phyloP scores from a whole-genome alignment of 2,113 vertebrate species.

The Condylura cristata region DNA sequence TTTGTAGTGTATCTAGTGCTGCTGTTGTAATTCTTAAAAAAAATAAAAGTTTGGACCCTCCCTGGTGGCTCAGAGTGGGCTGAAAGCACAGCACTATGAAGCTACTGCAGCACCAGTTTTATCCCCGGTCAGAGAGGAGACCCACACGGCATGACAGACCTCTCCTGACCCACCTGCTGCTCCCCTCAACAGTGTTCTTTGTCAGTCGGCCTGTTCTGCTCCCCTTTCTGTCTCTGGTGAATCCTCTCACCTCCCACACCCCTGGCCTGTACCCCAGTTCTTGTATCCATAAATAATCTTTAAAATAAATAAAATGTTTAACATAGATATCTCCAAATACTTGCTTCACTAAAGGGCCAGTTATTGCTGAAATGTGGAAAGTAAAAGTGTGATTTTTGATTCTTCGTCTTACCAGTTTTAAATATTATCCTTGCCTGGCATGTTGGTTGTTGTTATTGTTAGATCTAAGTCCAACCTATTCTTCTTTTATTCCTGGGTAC shows the following conservation, averaged over 20 bases:
- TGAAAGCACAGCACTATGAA: no score
- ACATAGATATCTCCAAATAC: background rate
- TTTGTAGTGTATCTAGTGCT: background rate
- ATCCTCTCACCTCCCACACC: no score
- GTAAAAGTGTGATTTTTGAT: background rate
- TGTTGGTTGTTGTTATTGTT: background rate
- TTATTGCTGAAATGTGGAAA: slow-evolving; percentile 22
- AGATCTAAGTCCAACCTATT: background rate
- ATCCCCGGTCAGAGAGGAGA: no score
- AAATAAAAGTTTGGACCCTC: background rate
- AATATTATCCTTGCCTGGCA: background rate
- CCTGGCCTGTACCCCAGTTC: no score
- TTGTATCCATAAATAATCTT: no score
- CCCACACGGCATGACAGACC: no score
- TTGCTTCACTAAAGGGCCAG: background rate
- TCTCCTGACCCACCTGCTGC: no score
- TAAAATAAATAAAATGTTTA: background rate
- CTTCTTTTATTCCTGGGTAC: background rate
- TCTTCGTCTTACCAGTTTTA: background rate
- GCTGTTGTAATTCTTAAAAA: background rate
- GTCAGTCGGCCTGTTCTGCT: no score
- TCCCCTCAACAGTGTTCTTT: no score
- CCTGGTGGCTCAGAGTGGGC: no score
- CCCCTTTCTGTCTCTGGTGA: no score
- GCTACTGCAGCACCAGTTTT: no score